A percentile compares a stretch with the other conserved stretches of the same genome.
Evolutionary conservation across 2,888 invertebrate genomes (phyloP).

Genomic region (Philonicus albiceps): DNA sequence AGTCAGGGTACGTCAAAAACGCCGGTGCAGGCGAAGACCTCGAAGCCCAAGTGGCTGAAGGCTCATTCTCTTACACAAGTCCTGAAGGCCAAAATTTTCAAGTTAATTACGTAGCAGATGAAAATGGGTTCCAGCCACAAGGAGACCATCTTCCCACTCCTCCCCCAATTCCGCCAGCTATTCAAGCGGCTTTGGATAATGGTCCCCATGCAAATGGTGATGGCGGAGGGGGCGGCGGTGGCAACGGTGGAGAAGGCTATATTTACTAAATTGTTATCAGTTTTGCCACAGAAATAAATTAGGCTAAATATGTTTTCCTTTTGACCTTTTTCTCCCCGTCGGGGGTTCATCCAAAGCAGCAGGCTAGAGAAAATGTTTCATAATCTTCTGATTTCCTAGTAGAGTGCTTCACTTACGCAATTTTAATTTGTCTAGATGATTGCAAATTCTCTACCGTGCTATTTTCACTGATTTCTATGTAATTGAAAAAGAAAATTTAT

Average conservation of each 20-base stretch:
- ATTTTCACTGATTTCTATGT: background rate
- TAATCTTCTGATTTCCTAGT: background rate
- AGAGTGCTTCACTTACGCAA: background rate
- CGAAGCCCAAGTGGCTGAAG: constrained; percentile 74
- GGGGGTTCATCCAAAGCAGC: background rate
- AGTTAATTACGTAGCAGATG: constrained; percentile 75
- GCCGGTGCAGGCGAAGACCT: constrained; percentile 69
- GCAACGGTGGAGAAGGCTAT: constrained; percentile 48
- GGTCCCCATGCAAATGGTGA: constrained; percentile 58
- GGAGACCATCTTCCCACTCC: constrained; percentile 83
- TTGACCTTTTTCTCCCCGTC: background rate
- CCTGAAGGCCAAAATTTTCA: constrained; percentile 75
- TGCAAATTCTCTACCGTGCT: background rate
- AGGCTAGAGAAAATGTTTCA: background rate
- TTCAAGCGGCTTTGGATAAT: constrained; percentile 65
- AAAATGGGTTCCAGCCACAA: constrained; percentile 70
- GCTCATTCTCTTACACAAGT: constrained; percentile 74
- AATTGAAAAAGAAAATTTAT: background rate
- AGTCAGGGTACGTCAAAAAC: constrained; percentile 76
- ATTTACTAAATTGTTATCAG: background rate
- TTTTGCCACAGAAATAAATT: background rate
- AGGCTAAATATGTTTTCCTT: background rate
- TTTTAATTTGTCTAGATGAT: background rate
- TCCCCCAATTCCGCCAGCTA: constrained; percentile 80
- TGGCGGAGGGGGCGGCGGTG: constrained; percentile 54